Evolutionary conservation across 2,888 invertebrate genomes (phyloP), one percentile per base, ranked within the genome.

Genomic region (Pyrocoelia pectoralis): DNA sequence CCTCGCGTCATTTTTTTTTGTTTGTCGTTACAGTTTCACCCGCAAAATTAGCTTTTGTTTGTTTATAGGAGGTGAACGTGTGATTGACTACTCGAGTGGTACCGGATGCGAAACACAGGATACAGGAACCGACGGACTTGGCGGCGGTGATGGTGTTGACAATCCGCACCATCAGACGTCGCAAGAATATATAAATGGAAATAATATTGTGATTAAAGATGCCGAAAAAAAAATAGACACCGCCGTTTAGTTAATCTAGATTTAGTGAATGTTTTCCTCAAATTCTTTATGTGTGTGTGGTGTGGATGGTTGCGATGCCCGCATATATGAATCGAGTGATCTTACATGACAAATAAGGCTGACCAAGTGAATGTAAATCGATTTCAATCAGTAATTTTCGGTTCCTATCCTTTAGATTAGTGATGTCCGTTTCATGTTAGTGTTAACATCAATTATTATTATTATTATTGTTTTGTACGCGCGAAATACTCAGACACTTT

Each of bases 111-210:
- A 69, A 43, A 69, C 61, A 41, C 77, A 66, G 63, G 74, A 60
- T 24, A 56, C 62, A 4, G 66, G 40, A 15, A 59, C 38, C 53
- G 65, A 65, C 43, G 65, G 61, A 13, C 50, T 65, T 10, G 73
- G 54, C 72, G 73, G 54, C 72, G 76, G 75, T 28, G 80, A 82
- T 69, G 81, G 82, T 56, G 80, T 82, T 65, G 83, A 83, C 74
- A 83, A 83, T 70, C 83, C 83, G 56, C 83, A 83, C 68, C 82
- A 83, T 69, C 85, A 86, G 74, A 82, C 83, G 69, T 85, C 85
- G 72, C 83, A 83, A 70, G 86, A 87, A 74, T 86, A 85, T 80
- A 84, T 86, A 74, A 86, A 86, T 76, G 86, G 85, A 65, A 84
- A 84, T 75, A 84, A 84, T 71, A 80, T 84, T 71, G 74, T 76